Evolutionary conservation across 2,797 vertebrate species (phyloP), one percentile per base, ranked within the genome.

Genomic region (Pseudomugil tenellus): DNA sequence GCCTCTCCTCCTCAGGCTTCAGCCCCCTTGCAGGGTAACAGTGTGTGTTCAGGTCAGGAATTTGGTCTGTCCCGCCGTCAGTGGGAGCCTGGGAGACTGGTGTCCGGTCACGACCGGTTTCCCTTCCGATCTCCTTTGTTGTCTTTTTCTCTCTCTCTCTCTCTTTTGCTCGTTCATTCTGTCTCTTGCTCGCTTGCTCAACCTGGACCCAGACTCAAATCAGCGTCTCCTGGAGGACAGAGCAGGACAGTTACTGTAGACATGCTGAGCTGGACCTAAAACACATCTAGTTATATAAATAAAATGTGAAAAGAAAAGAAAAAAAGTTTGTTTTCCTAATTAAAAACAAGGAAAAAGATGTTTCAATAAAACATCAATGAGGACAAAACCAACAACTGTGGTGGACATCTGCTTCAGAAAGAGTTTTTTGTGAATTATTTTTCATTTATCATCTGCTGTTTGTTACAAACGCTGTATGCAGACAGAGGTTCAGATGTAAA

Each of bases 181-280:
- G 57, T 85, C 67, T 37, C 62, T 84, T 54, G 60, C 74, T 85
- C 32, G 56, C 75, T 87, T 67, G 43, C 70, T 87, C 72, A 80
- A 63, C 81, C 85, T 60, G 58, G 79, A 31, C 70, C 86, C 87
- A 77, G 86, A 76, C 85, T 88, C 83, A 73, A 0, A 74, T 94
- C 93, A 94, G 91, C 92, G 93, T 94, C 94, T 93, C 92, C 92
- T 94, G 81, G 58, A 79, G 88, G 87, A 88, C 29, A 92, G 66
- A 91, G 82, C 63, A 77, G 77, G 74, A 78, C 64, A 70, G 88
- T 88, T 84, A 92, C 84, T 91, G 88, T 34, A 85, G 87, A 70
- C 48, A n/a, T 31, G 67, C 54, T 37, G 74, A 21, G 21, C n/a
- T 21, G 43, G 7, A 23, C 43, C 43, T 3, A 1, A 21, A 21